Conservation (phyloP, 2,888 invertebrate genomes). For the Torymus auratus region DNA sequence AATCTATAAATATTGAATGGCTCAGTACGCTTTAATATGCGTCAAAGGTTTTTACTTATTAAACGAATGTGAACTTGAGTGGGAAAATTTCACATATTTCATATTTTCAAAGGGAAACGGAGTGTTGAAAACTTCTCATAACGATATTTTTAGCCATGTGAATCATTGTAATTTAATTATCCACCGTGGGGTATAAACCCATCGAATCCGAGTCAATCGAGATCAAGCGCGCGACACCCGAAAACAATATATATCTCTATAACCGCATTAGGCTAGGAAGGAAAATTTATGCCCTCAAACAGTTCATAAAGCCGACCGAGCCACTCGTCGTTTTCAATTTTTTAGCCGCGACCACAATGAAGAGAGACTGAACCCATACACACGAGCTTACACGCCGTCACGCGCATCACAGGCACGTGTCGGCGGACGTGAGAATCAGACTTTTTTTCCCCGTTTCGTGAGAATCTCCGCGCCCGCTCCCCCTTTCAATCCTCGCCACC, state of each 20-base stretch:
- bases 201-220: background rate
- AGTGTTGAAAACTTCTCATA: no score
- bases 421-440: conserved; percentile 58
- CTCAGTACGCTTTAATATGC: no score
- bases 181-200: background rate
- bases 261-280: background rate
- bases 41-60: no score
- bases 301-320: conserved; percentile 21
- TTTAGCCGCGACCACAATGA: conserved; percentile 46
- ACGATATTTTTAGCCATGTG: background rate
- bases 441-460: conserved; percentile 54
- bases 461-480: conserved; percentile 45
- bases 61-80: no score
- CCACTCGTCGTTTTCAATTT: conserved; percentile 51
- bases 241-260: background rate
- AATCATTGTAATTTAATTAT: conserved; percentile 16
- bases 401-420: conserved; percentile 47
- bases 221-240: background rate
- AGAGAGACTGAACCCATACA: background rate
- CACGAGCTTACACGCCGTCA: conserved; percentile 37
- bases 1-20: no score
- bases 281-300: conserved; percentile 46
- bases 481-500: background rate
- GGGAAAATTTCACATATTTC: no score
- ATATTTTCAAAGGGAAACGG: no score